Evolutionary conservation across 2,888 invertebrate genomes (phyloP), one percentile per base, ranked within the genome.

Genomic region (Watsonalla binaria): DNA sequence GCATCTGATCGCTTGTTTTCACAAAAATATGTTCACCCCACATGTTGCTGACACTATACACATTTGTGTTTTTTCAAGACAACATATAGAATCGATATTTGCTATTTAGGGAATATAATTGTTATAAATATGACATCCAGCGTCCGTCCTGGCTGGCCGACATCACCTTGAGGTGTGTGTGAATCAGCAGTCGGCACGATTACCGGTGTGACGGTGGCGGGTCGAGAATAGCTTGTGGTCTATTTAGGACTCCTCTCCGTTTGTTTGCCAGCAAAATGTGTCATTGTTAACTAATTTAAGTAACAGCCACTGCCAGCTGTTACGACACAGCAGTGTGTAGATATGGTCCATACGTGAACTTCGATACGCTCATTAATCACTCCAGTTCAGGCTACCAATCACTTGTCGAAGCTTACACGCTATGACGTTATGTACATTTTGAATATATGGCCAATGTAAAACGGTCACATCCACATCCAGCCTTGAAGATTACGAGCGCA

Each of bases 231-330:
- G 90, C 84, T 60, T 78, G 78, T 76, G 86, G 75, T 84, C 90
- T 90, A 90, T 90, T 90, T 90, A 86, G 81, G 84, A 86, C 80
- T 84, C 80, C 82, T 86, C 82, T 80, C 74, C 73, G 87, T 87
- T 86, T 89, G 90, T 90, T 90, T 90, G 90, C 90, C 90, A 90
- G 87, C 84, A 75, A 90, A 84, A 89, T 90, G 90, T 90, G 90
- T 90, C 90, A 90, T 90, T 90, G 90, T 90, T 90, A 90, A 90
- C 90, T 90, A 90, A 90, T 89, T 88, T 89, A 85, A 90, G 90
- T 87, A 86, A 87, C 88, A 76, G 66, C 82, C 77, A 76, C 78
- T 85, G 90, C 90, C 90, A 90, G 88, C 78, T 82, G 82, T 90
- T 90, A 86, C 90, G 83, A 86, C 83, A 89, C 66, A 60, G 51